Percentiles rank a stretch among this genome's conserved stretches.
Evolutionary conservation across 2,797 vertebrate species (phyloP).

Genomic region (Pangasius sanitwongsei): DNA sequence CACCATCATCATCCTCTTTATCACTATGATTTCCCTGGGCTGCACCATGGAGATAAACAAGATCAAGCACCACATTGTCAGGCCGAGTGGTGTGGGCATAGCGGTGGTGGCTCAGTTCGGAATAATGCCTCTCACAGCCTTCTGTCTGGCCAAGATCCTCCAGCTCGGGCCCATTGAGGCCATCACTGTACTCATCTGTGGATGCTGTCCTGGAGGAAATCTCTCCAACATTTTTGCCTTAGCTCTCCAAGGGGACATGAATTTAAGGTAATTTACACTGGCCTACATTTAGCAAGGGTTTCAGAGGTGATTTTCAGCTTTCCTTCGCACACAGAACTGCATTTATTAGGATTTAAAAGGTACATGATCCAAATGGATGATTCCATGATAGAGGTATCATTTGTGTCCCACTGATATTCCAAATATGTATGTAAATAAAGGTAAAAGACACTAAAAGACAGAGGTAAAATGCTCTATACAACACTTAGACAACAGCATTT

Average conservation of each 20-base stretch:
- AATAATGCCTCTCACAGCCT: conserved; percentile 85
- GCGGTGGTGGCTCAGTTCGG: conserved; percentile 82
- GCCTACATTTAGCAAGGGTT: not conserved
- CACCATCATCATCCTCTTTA: conserved; percentile 67
- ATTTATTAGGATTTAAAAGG: not conserved
- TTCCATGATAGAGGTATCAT: not conserved
- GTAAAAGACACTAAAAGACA: not conserved
- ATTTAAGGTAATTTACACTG: conserved; percentile 80
- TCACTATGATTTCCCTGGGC: conserved; percentile 80
- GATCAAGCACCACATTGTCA: conserved; percentile 79
- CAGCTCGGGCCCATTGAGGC: conserved; percentile 72
- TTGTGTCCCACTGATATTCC: not conserved
- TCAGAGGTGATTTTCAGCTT: not conserved
- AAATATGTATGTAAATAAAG: not conserved
- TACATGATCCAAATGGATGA: not conserved
- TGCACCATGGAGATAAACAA: conserved; percentile 83
- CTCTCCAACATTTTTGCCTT: conserved; percentile 83
- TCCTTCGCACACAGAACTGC: not conserved
- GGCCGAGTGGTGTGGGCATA: conserved; percentile 77
- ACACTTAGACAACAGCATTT: not conserved
- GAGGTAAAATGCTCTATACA: not conserved
- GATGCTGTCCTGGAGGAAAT: conserved; percentile 84
- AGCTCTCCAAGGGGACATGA: conserved; percentile 82
- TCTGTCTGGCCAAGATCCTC: conserved; percentile 75
- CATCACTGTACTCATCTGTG: conserved; percentile 81